A percentile compares a stretch with the other conserved stretches of the same genome.
Conservation (phyloP, 1,140 invertebrate species). For the Drosophila elegans region DNA sequence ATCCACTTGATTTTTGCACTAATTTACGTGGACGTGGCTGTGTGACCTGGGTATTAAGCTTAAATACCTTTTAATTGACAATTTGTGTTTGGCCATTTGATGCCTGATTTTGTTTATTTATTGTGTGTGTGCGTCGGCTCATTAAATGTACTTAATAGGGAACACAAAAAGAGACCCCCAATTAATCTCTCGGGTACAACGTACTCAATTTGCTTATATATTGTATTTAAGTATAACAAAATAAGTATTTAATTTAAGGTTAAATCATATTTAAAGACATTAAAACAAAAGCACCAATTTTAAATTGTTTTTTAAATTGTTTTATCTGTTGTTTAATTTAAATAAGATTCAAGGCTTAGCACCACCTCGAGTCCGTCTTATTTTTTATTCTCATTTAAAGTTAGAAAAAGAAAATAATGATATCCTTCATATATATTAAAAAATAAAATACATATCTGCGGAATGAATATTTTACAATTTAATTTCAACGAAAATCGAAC, state of each 20-base stretch:
- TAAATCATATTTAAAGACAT: not conserved
- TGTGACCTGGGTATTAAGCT: slow-evolving; percentile 77
- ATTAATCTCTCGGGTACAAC: slow-evolving; percentile 24
- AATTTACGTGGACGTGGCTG: slow-evolving; percentile 68
- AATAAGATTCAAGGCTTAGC: too few relatives aligned
- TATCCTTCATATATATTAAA: too few relatives aligned
- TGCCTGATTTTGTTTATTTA: slow-evolving; percentile 72
- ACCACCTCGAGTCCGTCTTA: too few relatives aligned
- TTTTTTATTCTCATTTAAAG: too few relatives aligned
- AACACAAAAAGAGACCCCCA: not conserved
- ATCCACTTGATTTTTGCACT: slow-evolving; percentile 83
- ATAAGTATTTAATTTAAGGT: not conserved
- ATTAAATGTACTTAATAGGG: slow-evolving; percentile 29
- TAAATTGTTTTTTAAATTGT: too few relatives aligned
- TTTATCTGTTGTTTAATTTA: too few relatives aligned
- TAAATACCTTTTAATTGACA: slow-evolving; percentile 84
- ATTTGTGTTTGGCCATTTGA: slow-evolving; percentile 72
- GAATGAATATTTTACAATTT: not conserved
- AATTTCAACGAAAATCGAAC: not conserved
- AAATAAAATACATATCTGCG: too few relatives aligned
- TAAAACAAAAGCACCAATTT: too few relatives aligned
- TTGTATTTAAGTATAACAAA: not conserved
- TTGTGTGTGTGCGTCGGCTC: slow-evolving; percentile 20
- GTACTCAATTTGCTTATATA: not conserved
- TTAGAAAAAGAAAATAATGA: too few relatives aligned